Evolutionary conservation across 2,113 vertebrate genomes (phyloP).

Genomic region (Desmodus rotundus): DNA sequence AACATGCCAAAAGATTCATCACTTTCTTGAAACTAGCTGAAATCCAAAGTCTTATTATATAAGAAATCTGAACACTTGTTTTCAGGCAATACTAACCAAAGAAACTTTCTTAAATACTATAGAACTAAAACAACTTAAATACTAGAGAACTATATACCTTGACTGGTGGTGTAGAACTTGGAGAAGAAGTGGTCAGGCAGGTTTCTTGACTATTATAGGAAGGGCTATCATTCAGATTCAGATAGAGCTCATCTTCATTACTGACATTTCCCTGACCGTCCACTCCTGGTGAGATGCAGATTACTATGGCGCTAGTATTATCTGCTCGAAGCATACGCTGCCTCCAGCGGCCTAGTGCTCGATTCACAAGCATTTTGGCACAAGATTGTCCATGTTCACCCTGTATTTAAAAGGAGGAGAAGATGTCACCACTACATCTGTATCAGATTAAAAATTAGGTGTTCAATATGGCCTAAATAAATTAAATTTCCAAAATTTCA

Average conservation of each 20-base stretch:
- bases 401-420: conserved; percentile 69
- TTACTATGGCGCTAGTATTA: conserved; percentile 96
- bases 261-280: conserved; percentile 81
- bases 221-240: conserved; percentile 90
- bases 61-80: conserved; percentile 26
- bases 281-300: conserved; percentile 87
- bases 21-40: conserved; percentile 22
- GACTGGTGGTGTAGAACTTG: conserved; percentile 85
- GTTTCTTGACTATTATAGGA: conserved; percentile 82
- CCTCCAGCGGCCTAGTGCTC: conserved; percentile 93
- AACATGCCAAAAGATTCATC: not conserved
- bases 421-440: not conserved
- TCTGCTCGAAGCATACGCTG: conserved; percentile 97
- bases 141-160: conserved; percentile 80
- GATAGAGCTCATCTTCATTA: conserved; percentile 88
- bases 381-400: conserved; percentile 91
- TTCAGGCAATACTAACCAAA: not conserved
- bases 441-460: conserved; percentile 14
- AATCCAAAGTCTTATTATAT: not conserved
- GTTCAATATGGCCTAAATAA: not conserved
- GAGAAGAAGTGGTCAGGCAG: conserved; percentile 79
- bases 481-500: conserved; percentile 4
- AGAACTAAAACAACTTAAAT: not conserved
- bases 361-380: conserved; percentile 91
- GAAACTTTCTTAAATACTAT: not conserved